Evolutionary conservation across 2,113 vertebrate species (phyloP), one percentile per base, ranked within the genome.

Genomic region (Clarias batrachus): DNA sequence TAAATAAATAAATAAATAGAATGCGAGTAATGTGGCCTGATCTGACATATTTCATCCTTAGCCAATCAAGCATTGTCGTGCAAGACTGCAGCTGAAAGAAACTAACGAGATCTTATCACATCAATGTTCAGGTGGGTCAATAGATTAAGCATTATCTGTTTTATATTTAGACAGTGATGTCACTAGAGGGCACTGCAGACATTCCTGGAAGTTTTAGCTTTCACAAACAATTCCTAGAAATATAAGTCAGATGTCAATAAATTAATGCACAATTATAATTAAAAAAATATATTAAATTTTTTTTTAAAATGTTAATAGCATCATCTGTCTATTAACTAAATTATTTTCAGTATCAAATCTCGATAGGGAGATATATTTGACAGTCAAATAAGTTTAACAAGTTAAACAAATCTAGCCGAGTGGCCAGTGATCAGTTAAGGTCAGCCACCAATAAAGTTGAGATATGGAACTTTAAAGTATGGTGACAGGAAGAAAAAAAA

Each of bases 311-410:
- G 37, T 71, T 73, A 70, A 16, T 70, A 2, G 33, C 4, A 17
- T 59, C 57, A 17, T 73, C 17, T 41, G 33, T 23, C 52, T 77
- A 27, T 25, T 17, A 17, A 27, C 1, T 27, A 56, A 52, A 56
- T 14, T 6, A 33, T 19, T 9, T 70, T 1, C 14, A 70, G 33
- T 33, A 17, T 70, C 30, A 70, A 17, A 33, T 73, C 7, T 37
- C 11, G 7, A 41, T 37, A 41, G 10, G 37, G 70, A 33, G 11
- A 68, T 27, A 33, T 71, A 71, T 48, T 73, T 90, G 91, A 90
- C 89, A 92, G 92, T 93, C 91, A 90, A 88, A 82, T 93, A 8
- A 57, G 11, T 11, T 81, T 12, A 21, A 81, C 19, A 48, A 48
- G 11, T 63, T 37, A 81, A 37, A 52, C 21, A 73, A 48, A 37